Percentiles rank a stretch among this genome's conserved stretches.
phyloP scores from a whole-genome alignment of 1,140 invertebrate species.

The Tribolium castaneum region DNA sequence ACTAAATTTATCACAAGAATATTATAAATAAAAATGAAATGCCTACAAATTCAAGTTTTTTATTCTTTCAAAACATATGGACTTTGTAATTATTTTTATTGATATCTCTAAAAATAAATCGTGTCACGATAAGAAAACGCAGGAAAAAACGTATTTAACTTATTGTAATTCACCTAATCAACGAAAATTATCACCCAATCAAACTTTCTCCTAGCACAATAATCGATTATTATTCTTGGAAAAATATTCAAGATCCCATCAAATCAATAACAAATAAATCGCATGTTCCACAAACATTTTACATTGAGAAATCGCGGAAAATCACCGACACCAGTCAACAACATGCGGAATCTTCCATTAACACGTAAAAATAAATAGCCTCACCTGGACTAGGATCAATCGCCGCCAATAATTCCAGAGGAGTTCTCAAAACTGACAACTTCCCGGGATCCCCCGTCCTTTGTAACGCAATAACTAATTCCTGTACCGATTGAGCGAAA shows the following conservation, averaged over 20 bases:
- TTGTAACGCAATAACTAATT: slow-evolving; percentile 91
- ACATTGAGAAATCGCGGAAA: slow-evolving; percentile 14
- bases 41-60: not conserved
- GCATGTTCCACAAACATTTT: not conserved
- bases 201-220: not conserved
- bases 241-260: not conserved
- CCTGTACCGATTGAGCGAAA: slow-evolving; percentile 91
- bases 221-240: not conserved
- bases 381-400: slow-evolving; percentile 86
- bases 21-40: not conserved
- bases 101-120: not conserved
- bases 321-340: not conserved
- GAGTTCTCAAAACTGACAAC: slow-evolving; percentile 78
- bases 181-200: not conserved
- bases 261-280: not conserved
- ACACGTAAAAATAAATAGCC: slow-evolving; percentile 33
- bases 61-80: not conserved
- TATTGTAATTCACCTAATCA: not conserved
- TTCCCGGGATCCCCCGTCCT: slow-evolving; percentile 91
- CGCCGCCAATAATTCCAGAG: slow-evolving; percentile 86
- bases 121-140: not conserved
- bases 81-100: not conserved
- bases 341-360: not conserved
- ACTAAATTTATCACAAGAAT: not conserved
- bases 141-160: not conserved